Conservation (phyloP, 2,113 vertebrate species). For the Eira barbara region DNA sequence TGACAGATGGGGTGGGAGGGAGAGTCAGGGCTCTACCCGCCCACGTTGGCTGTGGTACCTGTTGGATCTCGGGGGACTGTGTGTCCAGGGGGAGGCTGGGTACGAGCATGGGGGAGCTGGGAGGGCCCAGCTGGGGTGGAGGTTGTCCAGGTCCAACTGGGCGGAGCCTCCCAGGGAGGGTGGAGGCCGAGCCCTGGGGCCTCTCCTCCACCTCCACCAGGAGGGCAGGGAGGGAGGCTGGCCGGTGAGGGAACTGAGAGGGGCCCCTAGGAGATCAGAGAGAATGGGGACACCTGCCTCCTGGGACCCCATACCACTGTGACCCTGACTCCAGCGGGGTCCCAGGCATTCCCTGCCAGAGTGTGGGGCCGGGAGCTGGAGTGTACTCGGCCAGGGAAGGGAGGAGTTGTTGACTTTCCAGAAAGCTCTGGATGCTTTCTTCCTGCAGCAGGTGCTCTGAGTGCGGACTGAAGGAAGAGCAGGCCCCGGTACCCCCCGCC, state of each 20-base stretch:
- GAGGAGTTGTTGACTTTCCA: background rate
- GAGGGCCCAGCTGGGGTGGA: background rate
- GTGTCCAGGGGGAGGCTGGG: background rate
- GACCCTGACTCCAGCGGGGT: background rate
- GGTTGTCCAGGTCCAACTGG: background rate
- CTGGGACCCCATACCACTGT: background rate
- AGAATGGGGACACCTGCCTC: background rate
- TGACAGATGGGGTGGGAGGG: too few relatives aligned
- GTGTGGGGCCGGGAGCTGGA: background rate
- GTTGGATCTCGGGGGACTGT: background rate
- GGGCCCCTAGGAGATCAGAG: background rate
- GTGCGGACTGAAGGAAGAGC: background rate
- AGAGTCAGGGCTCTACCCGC: background rate
- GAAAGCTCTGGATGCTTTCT: background rate
- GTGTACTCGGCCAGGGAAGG: background rate
- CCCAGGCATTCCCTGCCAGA: background rate
- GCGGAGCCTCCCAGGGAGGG: background rate
- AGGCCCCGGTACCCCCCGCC: fast-evolving
- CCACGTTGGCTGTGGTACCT: fast-evolving
- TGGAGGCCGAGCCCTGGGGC: fast-evolving
- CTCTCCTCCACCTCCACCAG: too few relatives aligned
- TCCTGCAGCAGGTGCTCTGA: background rate
- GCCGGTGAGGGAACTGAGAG: background rate
- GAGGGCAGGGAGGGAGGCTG: background rate
- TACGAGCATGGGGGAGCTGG: fast-evolving